These are phyloP conservation scores for Stegastes partitus DNA, from an alignment of 2,113 vertebrate species.

Conservation along the genomic window DNA sequence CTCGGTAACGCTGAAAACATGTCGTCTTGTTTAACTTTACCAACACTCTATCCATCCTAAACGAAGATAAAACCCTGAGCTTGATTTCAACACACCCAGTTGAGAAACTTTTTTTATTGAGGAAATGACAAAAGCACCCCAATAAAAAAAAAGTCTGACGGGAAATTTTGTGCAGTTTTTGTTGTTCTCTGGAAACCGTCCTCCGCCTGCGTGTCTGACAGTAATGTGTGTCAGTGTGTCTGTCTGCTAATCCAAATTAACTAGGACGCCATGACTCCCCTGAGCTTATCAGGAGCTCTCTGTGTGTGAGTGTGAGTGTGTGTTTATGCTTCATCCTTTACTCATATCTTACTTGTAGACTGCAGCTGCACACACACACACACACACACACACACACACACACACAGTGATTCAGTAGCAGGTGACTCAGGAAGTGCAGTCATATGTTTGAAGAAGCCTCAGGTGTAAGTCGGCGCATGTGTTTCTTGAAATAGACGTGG, in stretches of 20 bases:
- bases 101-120: too few species aligned
- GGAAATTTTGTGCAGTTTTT: constrained; percentile 1
- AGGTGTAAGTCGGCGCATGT: constrained; percentile 33
- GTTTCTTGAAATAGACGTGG: constrained; percentile 26
- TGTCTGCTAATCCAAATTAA: constrained; percentile 64
- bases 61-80: too few species aligned
- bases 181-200: background rate
- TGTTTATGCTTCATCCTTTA: constrained; percentile 47
- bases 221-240: constrained; percentile 57
- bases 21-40: too few species aligned
- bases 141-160: background rate
- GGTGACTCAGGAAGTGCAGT: constrained; percentile 62
- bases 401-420: constrained; percentile 51
- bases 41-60: too few species aligned
- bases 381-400: constrained; percentile 22
- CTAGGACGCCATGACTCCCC: constrained; percentile 58
- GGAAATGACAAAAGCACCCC: too few species aligned
- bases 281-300: constrained; percentile 49
- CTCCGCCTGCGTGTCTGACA: constrained; percentile 17
- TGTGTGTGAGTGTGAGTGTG: constrained; percentile 19
- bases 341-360: constrained; percentile 45
- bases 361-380: constrained; percentile 20
- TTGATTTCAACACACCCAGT: too few species aligned
- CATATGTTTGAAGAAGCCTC: constrained; percentile 58
- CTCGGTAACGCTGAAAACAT: too few species aligned